phyloP scores from a whole-genome alignment of 2,797 vertebrate species.

The Enteromius radiatus region DNA sequence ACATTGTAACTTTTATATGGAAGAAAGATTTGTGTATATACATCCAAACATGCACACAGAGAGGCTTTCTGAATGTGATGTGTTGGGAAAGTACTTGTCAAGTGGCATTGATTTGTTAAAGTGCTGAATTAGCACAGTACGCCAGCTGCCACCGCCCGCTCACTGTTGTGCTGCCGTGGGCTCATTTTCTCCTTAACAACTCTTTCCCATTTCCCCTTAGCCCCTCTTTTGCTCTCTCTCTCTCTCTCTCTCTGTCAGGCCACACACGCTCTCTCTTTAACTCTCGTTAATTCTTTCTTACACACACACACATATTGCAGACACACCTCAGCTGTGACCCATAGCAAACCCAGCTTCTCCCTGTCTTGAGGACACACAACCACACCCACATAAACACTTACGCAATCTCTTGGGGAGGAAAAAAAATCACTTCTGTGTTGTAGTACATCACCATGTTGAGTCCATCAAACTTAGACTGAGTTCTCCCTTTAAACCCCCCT shows the following conservation, averaged over 20 bases:
- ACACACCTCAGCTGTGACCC: conserved; percentile 51
- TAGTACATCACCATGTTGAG: conserved; percentile 27
- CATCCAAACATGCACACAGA: conserved; percentile 53
- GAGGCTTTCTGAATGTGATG: conserved; percentile 84
- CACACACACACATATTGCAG: conserved; percentile 42
- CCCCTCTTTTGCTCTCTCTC: conserved; percentile 20
- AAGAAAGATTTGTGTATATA: conserved; percentile 23
- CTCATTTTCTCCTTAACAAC: conserved; percentile 68
- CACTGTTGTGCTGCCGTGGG: conserved; percentile 73
- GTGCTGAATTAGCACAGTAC: conserved; percentile 96
- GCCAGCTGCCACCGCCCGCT: conserved; percentile 84
- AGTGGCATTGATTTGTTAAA: conserved; percentile 99
- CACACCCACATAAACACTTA: conserved; percentile 59
- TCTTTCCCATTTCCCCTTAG: conserved; percentile 65
- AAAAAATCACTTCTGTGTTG: conserved; percentile 39
- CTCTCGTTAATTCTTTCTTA: conserved; percentile 27
- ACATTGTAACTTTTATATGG: conserved; percentile 21
- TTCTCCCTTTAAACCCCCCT: conserved; percentile 5
- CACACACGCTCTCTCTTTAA: conserved; percentile 29
- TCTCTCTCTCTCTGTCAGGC: conserved; percentile 39
- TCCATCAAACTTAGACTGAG: conserved; percentile 1
- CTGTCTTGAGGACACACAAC: conserved; percentile 55
- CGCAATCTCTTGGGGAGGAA: conserved; percentile 43
- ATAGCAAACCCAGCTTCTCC: conserved; percentile 35
- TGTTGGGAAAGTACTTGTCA: conserved; percentile 93